Percentiles rank a stretch among this genome's conserved stretches.
These are phyloP conservation scores for Diadegma fenestrale DNA, from an alignment of 2,888 invertebrate species.

Conservation along the genomic window DNA sequence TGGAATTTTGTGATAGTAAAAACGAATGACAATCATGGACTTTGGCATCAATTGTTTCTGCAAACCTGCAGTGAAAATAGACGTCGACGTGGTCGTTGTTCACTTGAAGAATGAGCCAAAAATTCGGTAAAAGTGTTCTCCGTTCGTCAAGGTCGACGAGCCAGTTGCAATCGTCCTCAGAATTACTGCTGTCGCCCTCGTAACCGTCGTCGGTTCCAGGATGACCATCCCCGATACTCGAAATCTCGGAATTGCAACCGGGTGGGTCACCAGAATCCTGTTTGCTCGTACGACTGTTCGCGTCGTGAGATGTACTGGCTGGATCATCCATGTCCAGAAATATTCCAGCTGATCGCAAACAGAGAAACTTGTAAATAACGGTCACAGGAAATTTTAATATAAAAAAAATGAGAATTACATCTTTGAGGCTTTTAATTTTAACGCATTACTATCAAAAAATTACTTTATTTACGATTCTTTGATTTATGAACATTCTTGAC, in stretches of 20 bases:
- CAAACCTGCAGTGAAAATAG: slow-evolving; percentile 89
- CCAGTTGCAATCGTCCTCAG: slow-evolving; percentile 87
- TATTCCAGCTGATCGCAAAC: slow-evolving; percentile 45
- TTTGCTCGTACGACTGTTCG: slow-evolving; percentile 70
- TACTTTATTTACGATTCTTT: too few relatives aligned
- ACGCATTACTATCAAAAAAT: too few relatives aligned
- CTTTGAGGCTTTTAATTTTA: neutral
- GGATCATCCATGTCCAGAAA: slow-evolving; percentile 65
- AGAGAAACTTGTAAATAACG: neutral
- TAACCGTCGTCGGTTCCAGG: slow-evolving; percentile 85
- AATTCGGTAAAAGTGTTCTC: slow-evolving; percentile 87
- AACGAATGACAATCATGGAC: neutral
- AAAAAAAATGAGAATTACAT: neutral
- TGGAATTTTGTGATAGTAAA: too few relatives aligned
- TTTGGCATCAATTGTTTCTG: neutral
- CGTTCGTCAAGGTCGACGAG: slow-evolving; percentile 86
- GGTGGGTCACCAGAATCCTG: slow-evolving; percentile 79
- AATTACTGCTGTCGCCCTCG: slow-evolving; percentile 88
- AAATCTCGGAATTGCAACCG: slow-evolving; percentile 79
- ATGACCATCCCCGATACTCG: slow-evolving; percentile 78
- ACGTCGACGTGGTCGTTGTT: slow-evolving; percentile 87
- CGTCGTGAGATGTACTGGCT: slow-evolving; percentile 64
- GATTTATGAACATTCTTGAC: too few relatives aligned
- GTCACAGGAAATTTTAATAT: neutral
- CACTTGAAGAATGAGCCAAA: slow-evolving; percentile 90